Evolutionary conservation across 2,888 invertebrate species (phyloP), one percentile per base, ranked within the genome.

Genomic region (Nomada ferruginata): DNA sequence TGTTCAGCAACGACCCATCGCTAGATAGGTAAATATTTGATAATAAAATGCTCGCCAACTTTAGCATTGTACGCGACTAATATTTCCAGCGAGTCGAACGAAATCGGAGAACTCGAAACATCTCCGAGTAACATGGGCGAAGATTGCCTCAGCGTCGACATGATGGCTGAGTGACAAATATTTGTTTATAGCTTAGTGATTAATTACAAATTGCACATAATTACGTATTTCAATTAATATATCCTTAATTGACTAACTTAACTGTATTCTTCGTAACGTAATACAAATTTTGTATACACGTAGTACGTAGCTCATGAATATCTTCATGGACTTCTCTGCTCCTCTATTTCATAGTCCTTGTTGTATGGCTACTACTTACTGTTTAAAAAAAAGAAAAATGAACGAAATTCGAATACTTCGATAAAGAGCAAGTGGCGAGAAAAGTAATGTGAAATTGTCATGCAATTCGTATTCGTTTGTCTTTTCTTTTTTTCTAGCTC

Each of bases 1-100:
- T 98, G 97, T 98, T 98, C 92, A 98, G 98, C 94, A 98, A 98
- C 94, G 98, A 98, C 91, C 97, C 97, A 71, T 98, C 98, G 1
- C 94, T 97, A 65, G 97, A 97, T 93, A 97, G 97, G 97, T 97
- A 94, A 89, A 65, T 68, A 59, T 23, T 69, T 57, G 23, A 26
- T 11, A 36, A 42, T 23, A n/a, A 20, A 59, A 11, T 13, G n/a
- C 63, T 53, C 29, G 52, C 29, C 11, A 60, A 64, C 23, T 52
- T 42, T 20, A 13, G 55, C 13, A 20, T 13, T 18, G n/a, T 60
- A 52, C 53, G 23, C 20, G 44, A 44, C 29, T n/a, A 75, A 61
- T 53, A 55, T 52, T 95, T 95, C 83, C 94, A 97, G 97, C 94
- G 97, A 97, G 94, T 97, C 97, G 15, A 97, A 97, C 93, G 97